Evolutionary conservation across 2,888 invertebrate genomes (phyloP).

Genomic region (Cantharis rufa): DNA sequence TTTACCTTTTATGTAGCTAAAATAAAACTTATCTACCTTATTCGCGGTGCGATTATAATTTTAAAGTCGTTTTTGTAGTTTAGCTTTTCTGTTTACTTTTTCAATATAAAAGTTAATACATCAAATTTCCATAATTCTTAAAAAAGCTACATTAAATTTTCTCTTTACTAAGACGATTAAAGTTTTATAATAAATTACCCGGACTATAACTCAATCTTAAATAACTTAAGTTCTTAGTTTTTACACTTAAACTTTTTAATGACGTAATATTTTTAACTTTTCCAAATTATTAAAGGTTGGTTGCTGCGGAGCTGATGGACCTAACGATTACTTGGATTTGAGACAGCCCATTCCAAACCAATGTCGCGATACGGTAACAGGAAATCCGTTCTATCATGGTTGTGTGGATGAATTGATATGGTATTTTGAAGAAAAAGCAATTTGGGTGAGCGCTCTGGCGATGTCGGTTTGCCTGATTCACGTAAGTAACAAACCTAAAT

Average conservation of each 20-base stretch:
- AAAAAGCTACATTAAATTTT: not conserved
- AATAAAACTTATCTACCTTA: not conserved
- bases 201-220: not conserved
- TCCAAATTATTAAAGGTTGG: constrained; percentile 66
- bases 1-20: not conserved
- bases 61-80: not conserved
- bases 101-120: not conserved
- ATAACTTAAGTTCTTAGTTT: not conserved
- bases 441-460: constrained; percentile 82
- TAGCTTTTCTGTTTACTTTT: not conserved
- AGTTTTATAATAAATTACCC: not conserved
- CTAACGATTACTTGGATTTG: constrained; percentile 77
- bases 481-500: constrained; percentile 61
- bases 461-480: constrained; percentile 77
- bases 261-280: constrained; percentile 2
- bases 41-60: not conserved
- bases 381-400: constrained; percentile 86
- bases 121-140: not conserved
- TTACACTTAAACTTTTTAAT: not conserved
- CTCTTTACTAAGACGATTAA: not conserved
- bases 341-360: constrained; percentile 81
- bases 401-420: constrained; percentile 88
- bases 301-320: constrained; percentile 88
- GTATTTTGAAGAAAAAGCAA: constrained; percentile 82
- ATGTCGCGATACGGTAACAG: constrained; percentile 85